phyloP scores from a whole-genome alignment of 53 echinoderm and acorn worm genomes.

The Actinopyga echinites region DNA sequence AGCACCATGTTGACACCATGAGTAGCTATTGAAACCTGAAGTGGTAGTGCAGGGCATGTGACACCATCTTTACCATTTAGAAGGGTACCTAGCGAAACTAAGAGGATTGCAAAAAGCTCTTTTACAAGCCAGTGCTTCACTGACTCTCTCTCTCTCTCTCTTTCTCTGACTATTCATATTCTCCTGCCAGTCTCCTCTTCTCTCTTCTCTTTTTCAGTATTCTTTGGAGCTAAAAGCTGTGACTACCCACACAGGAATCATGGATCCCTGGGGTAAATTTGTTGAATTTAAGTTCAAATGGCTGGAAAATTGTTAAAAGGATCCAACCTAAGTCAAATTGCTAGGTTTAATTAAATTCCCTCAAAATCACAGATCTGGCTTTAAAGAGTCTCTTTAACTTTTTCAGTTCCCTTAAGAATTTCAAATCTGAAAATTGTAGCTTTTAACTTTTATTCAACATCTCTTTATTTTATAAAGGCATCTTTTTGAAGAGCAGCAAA shows the following conservation, averaged over 20 bases:
- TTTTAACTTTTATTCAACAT: neutral
- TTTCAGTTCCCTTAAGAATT: neutral
- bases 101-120: too few relatives aligned
- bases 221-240: constrained; percentile 30
- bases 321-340: constrained; percentile 18
- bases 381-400: neutral
- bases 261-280: constrained; percentile 17
- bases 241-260: constrained; percentile 25
- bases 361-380: neutral
- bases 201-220: neutral
- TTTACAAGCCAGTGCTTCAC: too few relatives aligned
- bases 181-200: too few relatives aligned
- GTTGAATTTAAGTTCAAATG: constrained; percentile 26
- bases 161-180: too few relatives aligned
- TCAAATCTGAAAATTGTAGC: constrained; percentile 34
- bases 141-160: too few relatives aligned
- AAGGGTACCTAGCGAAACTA: neutral
- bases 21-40: constrained; percentile 19
- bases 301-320: constrained; percentile 37
- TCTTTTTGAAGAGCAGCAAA: too few relatives aligned
- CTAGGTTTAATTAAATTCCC: constrained; percentile 21
- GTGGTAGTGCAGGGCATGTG: constrained; percentile 7
- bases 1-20: constrained; percentile 23
- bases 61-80: neutral
- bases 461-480: neutral